A percentile compares a stretch with the other conserved stretches of the same genome.
phyloP scores from a whole-genome alignment of 2,888 invertebrate genomes.

The Agrilus mali region DNA sequence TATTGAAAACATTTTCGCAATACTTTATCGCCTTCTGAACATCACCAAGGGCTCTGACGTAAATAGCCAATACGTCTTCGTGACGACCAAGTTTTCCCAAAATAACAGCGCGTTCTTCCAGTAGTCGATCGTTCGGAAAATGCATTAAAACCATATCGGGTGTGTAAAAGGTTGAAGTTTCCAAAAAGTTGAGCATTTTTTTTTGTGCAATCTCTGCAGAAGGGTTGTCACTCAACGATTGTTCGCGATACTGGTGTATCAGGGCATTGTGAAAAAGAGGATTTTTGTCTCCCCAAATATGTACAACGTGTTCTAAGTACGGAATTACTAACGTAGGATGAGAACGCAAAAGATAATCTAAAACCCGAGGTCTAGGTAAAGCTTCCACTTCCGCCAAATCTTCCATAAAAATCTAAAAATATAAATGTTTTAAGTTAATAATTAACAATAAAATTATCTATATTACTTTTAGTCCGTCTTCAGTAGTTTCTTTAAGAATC shows the following conservation, averaged over 20 bases:
- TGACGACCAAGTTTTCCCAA: conserved; percentile 83
- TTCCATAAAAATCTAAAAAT: conserved; percentile 63
- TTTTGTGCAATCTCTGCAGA: conserved; percentile 39
- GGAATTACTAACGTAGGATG: conserved; percentile 75
- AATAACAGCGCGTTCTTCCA: conserved; percentile 91
- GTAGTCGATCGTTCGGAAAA: conserved; percentile 73
- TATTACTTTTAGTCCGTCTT: conserved; percentile 62
- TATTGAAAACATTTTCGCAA: conserved; percentile 53
- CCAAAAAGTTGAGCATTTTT: conserved; percentile 66
- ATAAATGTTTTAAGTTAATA: background rate
- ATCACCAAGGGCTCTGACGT: conserved; percentile 79
- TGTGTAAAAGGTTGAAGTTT: conserved; percentile 67
- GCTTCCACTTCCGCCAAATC: conserved; percentile 79
- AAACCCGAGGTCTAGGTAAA: conserved; percentile 74
- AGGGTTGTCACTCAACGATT: conserved; percentile 31
- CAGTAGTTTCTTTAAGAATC: conserved; percentile 76
- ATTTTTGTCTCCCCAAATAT: conserved; percentile 77
- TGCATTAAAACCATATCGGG: conserved; percentile 77
- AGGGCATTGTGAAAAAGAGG: conserved; percentile 83
- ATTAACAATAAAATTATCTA: too few relatives aligned
- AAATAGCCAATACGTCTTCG: conserved; percentile 85
- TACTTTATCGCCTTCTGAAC: conserved; percentile 72
- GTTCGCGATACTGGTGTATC: conserved; percentile 78
- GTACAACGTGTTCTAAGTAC: conserved; percentile 90
- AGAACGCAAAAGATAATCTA: conserved; percentile 76